Base-by-base conservation (phyloP, 2,888 invertebrate species). In the Euphydryas editha region DNA sequence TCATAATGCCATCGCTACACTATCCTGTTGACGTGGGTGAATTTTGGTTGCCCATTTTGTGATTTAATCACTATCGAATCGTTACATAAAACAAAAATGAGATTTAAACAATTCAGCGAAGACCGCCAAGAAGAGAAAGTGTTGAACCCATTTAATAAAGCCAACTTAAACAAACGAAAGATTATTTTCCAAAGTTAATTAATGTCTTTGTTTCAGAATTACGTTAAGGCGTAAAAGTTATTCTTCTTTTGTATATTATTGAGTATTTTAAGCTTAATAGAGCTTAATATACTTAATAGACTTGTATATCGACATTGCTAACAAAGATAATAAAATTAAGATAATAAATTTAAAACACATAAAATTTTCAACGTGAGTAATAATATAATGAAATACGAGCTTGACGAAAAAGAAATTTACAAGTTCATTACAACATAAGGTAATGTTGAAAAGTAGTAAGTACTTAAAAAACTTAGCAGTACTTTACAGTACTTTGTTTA, bases 391-490 rank as follows among this genome's bases (percentile, higher is more conserved):
- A n/a, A n/a, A n/a, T n/a, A n/a, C n/a, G n/a, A n/a, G n/a, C n/a
- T n/a, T n/a, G n/a, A n/a, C n/a, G n/a, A n/a, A n/a, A n/a, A n/a
- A 47, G 8, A 1, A 47, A 47, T 2, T 47, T 47, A 11, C 11
- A 21, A 20, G 11, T 20, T 47, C 20, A 46, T 13, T 20, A 47
- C 47, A 36, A 21, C 42, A 56, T 42, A 17, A 62, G 11, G 15
- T 36, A 17, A 17, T 18, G 37, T 39, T 62, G 21, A 6, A 56
- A 44, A 55, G 36, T 55, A 18, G 20, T n/a, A n/a, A n/a, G n/a
- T n/a, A n/a, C n/a, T n/a, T n/a, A n/a, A n/a, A n/a, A 21, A 39
- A 47, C 21, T 64, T 67, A 49, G 56, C 49, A 51, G 36, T 67
- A 60, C n/a, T n/a, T n/a, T n/a, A n/a, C n/a, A n/a, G n/a, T n/a